Evolutionary conservation across 2,888 invertebrate species (phyloP).

Genomic region (Lissocephala sabroskyi): DNA sequence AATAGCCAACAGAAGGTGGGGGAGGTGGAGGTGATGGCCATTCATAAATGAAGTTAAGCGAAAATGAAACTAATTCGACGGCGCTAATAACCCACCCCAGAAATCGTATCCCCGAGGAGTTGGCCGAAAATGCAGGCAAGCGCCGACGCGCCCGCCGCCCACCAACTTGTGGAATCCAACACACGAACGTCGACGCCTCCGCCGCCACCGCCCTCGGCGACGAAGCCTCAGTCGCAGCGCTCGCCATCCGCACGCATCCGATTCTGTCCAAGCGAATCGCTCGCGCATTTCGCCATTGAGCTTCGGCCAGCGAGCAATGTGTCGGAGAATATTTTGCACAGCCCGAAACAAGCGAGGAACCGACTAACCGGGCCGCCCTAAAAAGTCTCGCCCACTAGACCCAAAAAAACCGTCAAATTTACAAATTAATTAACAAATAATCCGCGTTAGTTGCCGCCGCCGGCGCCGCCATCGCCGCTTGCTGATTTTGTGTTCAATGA

Average conservation of each 20-base stretch:
- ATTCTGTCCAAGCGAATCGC: constrained; percentile 33
- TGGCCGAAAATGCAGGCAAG: too few relatives aligned
- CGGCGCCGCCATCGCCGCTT: too few relatives aligned
- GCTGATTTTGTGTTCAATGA: constrained; percentile 27
- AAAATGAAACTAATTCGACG: constrained; percentile 5
- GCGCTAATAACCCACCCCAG: not conserved
- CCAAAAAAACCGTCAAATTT: constrained; percentile 20
- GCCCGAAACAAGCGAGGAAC: constrained; percentile 18
- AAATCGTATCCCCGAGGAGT: too few relatives aligned
- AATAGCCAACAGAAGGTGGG: too few relatives aligned
- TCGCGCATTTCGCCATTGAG: constrained; percentile 61
- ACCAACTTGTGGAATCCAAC: not conserved
- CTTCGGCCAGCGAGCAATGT: constrained; percentile 49
- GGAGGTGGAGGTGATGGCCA: too few relatives aligned
- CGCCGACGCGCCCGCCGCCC: too few relatives aligned
- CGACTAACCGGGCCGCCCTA: not conserved
- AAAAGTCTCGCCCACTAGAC: constrained; percentile 8
- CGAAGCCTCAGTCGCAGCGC: constrained; percentile 14
- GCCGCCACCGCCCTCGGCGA: constrained; percentile 5
- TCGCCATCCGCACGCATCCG: constrained; percentile 5
- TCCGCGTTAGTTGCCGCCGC: constrained; percentile 4
- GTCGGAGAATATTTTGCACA: constrained; percentile 50
- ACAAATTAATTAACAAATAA: constrained; percentile 21
- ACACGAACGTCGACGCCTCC: constrained; percentile 1
- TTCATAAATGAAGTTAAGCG: too few relatives aligned